Evolutionary conservation across 1,140 invertebrate species (phyloP), one percentile per base, ranked within the genome.

Genomic region (Atopsyche davidsoni): DNA sequence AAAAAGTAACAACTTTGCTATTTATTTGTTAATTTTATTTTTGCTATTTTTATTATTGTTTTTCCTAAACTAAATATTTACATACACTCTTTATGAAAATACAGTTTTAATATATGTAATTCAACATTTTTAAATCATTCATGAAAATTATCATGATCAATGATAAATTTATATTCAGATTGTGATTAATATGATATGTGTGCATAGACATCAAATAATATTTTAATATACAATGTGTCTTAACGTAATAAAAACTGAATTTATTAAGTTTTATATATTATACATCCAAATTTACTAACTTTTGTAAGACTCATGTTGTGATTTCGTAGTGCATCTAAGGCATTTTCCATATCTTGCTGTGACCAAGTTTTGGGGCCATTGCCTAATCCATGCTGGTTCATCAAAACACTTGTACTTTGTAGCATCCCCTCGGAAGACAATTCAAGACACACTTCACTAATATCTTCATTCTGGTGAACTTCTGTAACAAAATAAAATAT

Each of bases 281-380:
- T 28, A 7, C 7, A 28, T 7, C n/a, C n/a, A 7, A n/a, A n/a
- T n/a, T n/a, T 41, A 14, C 25, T 43, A 58, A 77, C 86, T 76
- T 89, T 90, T 34, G 87, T 91, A 44, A 92, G 76, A 61, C 86
- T 89, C 87, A 92, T 90, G 59, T 86, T 82, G 60, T 89, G 86
- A 63, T 83, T 86, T 61, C 87, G 75, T 46, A 92, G 75, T 11
- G 88, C 87, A 55, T 92, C 87, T 55, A 92, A 72, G 25, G 89
- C 89, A 53, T 81, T 80, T 54, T 91, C 87, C 88, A 92, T 91
- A 69, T 91, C 87, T 60, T 86, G 82, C 64, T 87, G 86, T 9
- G 86, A 88, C 87, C 87, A 92, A 24, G 83, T 85, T 68, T 91
- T 91, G 4, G 84, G 82, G 51, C 77, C 78, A 56, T 72, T 73